phyloP scores from a whole-genome alignment of 2,797 vertebrate genomes.

The Malurus leucopterus region DNA sequence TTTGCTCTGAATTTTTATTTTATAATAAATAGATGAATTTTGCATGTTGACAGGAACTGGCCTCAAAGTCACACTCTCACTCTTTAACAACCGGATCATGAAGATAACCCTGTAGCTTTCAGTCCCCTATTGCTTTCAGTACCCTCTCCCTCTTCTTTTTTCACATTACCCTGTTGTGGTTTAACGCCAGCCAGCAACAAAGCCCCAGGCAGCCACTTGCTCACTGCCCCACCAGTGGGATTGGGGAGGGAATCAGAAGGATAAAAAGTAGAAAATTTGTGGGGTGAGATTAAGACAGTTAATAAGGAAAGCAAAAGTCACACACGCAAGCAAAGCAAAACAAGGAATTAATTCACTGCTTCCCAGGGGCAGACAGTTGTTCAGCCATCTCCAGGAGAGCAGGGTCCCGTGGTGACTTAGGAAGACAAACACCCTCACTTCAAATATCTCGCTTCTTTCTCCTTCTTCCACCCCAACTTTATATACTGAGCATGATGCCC shows the following conservation, averaged over 20 bases:
- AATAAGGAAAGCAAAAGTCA: not conserved
- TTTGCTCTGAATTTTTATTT: conserved; percentile 24
- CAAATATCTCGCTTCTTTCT: not conserved
- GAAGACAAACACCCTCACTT: not conserved
- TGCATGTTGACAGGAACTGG: not conserved
- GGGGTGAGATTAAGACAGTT: not conserved
- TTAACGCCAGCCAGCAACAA: not conserved
- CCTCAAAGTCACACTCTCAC: not conserved
- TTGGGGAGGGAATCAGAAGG: accelerated
- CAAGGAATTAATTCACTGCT: not conserved
- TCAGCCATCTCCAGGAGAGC: not conserved
- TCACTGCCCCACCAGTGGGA: not conserved
- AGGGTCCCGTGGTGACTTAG: not conserved
- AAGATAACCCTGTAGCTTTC: not conserved
- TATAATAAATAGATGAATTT: not conserved
- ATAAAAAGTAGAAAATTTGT: not conserved
- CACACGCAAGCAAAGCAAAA: not conserved
- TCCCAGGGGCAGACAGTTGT: not conserved
- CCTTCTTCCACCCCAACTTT: not conserved
- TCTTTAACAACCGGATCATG: not conserved
- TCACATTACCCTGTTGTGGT: not conserved
- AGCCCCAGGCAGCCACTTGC: not conserved
- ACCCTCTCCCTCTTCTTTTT: not conserved
- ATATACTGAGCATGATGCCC: not conserved
- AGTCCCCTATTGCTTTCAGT: not conserved